Percentiles rank a stretch among this genome's conserved stretches.
phyloP scores from a whole-genome alignment of 1,140 invertebrate genomes.

The Paracyclopina nana region DNA sequence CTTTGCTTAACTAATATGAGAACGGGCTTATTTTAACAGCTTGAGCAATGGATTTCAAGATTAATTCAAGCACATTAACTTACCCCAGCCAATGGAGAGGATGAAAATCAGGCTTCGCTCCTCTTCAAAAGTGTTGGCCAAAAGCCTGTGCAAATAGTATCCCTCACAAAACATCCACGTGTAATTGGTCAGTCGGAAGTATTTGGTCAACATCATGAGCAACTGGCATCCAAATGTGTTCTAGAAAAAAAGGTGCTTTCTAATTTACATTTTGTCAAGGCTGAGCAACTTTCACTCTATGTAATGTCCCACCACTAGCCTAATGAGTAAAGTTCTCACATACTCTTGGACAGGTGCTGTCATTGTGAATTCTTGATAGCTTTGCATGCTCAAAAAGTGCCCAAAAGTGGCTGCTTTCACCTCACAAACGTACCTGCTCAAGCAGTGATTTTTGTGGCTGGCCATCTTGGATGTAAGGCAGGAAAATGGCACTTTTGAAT shows the following conservation, averaged over 20 bases:
- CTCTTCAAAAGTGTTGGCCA: conserved; percentile 33
- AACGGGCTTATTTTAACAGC: background rate
- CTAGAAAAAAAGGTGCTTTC: background rate
- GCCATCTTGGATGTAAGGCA: background rate
- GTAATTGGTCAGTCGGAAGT: conserved; percentile 35
- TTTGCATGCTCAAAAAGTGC: too few relatives aligned
- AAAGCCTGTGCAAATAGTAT: conserved; percentile 32
- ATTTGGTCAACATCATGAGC: conserved; percentile 30
- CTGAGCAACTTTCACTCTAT: too few relatives aligned
- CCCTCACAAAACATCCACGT: conserved; percentile 41
- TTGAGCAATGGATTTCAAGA: background rate
- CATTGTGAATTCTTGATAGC: too few relatives aligned
- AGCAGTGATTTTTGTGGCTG: background rate
- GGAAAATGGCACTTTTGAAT: conserved; percentile 27
- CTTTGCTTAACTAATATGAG: too few relatives aligned
- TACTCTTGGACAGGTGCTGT: too few relatives aligned
- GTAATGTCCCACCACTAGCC: too few relatives aligned
- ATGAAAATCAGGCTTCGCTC: conserved; percentile 30
- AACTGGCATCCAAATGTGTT: conserved; percentile 26
- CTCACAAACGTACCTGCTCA: conserved; percentile 6
- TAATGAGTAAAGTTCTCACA: too few relatives aligned
- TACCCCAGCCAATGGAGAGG: conserved; percentile 36
- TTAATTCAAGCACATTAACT: conserved; percentile 17
- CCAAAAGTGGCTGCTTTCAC: too few relatives aligned
- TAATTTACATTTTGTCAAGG: too few relatives aligned